These are phyloP conservation scores for Numida meleagris DNA, from an alignment of 2,113 vertebrate genomes.

Conservation along the genomic window DNA sequence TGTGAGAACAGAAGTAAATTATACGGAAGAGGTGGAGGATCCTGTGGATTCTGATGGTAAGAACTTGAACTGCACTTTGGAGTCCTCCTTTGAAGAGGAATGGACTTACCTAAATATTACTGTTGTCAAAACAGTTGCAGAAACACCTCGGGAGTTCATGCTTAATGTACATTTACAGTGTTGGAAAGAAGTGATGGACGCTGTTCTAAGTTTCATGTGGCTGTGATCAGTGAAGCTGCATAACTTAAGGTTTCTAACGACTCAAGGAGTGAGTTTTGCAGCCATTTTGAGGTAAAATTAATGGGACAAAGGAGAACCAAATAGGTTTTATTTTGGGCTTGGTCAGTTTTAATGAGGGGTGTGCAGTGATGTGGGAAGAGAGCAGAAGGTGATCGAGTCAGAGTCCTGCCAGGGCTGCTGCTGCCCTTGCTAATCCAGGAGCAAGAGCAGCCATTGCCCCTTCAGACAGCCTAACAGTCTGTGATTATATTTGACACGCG, in stretches of 20 bases:
- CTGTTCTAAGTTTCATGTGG: neutral
- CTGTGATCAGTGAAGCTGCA: neutral
- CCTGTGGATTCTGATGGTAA: constrained; percentile 96
- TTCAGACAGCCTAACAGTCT: neutral
- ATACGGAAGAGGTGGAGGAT: constrained; percentile 97
- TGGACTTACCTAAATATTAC: neutral
- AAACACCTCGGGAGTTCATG: neutral
- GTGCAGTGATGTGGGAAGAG: neutral
- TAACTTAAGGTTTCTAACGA: neutral
- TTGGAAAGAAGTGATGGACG: neutral
- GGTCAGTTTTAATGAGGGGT: neutral
- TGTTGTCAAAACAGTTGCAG: neutral
- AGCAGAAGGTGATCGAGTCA: neutral
- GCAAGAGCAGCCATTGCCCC: neutral
- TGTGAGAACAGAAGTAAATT: constrained; percentile 98
- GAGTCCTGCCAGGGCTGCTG: neutral
- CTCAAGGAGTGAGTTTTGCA: neutral
- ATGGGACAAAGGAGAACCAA: neutral
- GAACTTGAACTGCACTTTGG: constrained; percentile 22
- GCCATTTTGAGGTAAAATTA: neutral
- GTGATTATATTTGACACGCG: neutral
- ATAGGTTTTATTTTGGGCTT: neutral
- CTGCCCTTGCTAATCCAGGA: neutral
- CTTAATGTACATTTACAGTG: neutral
- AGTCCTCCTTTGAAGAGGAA: neutral